Evolutionary conservation across 2,113 vertebrate species (phyloP), one percentile per base, ranked within the genome.

Genomic region (Oncorhynchus nerka): DNA sequence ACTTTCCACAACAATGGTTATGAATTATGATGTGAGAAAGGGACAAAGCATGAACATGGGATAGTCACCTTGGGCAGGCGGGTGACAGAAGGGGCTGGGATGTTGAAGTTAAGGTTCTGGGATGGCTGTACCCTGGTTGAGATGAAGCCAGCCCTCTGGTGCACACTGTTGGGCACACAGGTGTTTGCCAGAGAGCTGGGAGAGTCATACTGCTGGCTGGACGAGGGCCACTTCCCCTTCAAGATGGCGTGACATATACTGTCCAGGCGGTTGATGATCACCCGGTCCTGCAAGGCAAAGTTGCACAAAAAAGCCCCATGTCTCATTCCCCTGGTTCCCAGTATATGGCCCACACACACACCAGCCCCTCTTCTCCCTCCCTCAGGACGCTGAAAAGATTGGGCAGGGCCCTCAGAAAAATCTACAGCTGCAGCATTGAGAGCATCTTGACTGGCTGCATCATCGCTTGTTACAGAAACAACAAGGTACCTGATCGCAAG

Each of bases 191-290:
- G 73, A 2, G 94, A 81, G 74, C 86, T 89, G 0, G 94, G 93
- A 0, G 95, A 90, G 82, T 99, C 97, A 3, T 95, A 96, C 85
- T 96, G 96, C 83, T 98, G 97, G 51, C 87, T 94, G 1, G 96
- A 96, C 19, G 94, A 95, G n/a, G 97, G 98, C 98, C 97, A 99
- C 83, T 97, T 99, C 68, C 97, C 98, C 84, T 99, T 99, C 75
- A 99, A 91, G 79, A 99, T 93, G 70, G 96, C 95, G 0, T 99
- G 97, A 86, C 98, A 99, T 88, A 99, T 95, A 83, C 95, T 98
- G 93, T 99, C 97, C 71, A 99, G 93, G 74, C 98, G 97, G 87
- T 90, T 99, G 85, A 99, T 98, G 89, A 99, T 96, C 76, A 99
- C 96, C 3, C 97, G 94, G 89, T 99, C 98, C 98, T 99, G 69